Base-by-base conservation (phyloP, 2,888 invertebrate genomes). In the Caenorhabditis plicata region DNA sequence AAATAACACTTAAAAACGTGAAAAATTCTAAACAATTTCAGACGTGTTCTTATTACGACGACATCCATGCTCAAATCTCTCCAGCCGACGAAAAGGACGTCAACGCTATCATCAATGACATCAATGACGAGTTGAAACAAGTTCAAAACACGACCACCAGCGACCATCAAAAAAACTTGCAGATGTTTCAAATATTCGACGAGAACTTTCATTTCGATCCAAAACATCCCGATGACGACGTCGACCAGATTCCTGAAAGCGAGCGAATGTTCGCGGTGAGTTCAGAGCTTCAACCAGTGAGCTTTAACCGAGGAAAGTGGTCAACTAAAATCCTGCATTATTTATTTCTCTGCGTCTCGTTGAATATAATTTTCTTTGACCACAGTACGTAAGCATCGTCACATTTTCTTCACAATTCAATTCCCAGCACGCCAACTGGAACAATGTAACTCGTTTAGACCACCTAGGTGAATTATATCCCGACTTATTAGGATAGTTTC, bases 41-140 rank as follows among this genome's bases (percentile, higher is more conserved):
- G 58, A 48, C 48, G 39, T 53, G 53, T 33, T 5, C 41, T 3
- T 58, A 58, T 19, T 53, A 49, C 31, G 52, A 40, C 9, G 58
- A 58, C 7, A 58, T 58, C 19, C 52, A 43, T 8, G 19, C 44
- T n/a, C 58, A 58, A 45, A 53, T 53, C 11, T 53, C 52, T 3
- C 58, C 58, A 15, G 52, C 58, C 3, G 41, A 58, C 41, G 58
- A 58, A n/a, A 44, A 40, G 33, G 45, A 39, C 23, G 52, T 58
- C 3, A 49, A 58, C 2, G 22, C 48, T 23, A 52, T 58, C 45
- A 45, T 53, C 4, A 26, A n/a, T n/a, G 44, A 41, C 17, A 48
- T 58, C 8, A 41, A 47, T 25, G 29, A 40, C 4, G 48, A 53
- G n/a, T 23, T 58, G 36, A 41, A 41, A 25, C 44, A 52, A 33